Percentiles rank a stretch among this genome's conserved stretches.
Conservation (phyloP, 2,113 vertebrate genomes). For the Pluvianellus socialis region DNA sequence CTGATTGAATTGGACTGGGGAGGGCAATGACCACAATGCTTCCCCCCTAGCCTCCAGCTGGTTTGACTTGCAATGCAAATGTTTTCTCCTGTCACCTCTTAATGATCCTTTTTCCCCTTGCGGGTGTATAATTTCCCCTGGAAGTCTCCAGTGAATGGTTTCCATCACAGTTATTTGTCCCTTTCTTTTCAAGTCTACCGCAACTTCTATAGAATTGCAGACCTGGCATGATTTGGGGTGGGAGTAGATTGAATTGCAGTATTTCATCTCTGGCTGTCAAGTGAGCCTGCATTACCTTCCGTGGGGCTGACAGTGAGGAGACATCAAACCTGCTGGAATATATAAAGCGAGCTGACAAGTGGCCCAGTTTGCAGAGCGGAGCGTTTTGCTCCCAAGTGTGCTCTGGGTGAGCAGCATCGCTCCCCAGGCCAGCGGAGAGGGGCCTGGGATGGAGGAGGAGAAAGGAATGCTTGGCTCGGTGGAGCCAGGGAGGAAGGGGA, state of each 20-base stretch:
- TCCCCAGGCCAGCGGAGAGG: background rate
- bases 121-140: conserved; percentile 37
- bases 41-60: conserved; percentile 54
- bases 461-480: conserved; percentile 29
- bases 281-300: background rate
- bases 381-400: fast-evolving
- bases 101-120: conserved; percentile 38
- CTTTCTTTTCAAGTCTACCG: background rate
- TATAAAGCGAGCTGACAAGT: background rate
- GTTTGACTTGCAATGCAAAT: conserved; percentile 59
- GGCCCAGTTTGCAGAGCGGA: background rate
- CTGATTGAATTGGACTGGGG: conserved; percentile 56
- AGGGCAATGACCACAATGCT: conserved; percentile 59
- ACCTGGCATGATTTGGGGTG: background rate
- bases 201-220: background rate
- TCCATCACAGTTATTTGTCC: conserved; percentile 46
- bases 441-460: conserved; percentile 28
- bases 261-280: conserved; percentile 4
- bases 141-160: conserved; percentile 35
- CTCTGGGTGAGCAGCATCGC: background rate
- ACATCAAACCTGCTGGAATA: background rate
- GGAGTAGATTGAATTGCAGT: conserved; percentile 22
- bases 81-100: conserved; percentile 55
- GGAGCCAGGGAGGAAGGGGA: background rate
- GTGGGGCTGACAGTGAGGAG: background rate